Evolutionary conservation across 2,113 vertebrate species (phyloP).

Genomic region (Miniopterus natalensis): DNA sequence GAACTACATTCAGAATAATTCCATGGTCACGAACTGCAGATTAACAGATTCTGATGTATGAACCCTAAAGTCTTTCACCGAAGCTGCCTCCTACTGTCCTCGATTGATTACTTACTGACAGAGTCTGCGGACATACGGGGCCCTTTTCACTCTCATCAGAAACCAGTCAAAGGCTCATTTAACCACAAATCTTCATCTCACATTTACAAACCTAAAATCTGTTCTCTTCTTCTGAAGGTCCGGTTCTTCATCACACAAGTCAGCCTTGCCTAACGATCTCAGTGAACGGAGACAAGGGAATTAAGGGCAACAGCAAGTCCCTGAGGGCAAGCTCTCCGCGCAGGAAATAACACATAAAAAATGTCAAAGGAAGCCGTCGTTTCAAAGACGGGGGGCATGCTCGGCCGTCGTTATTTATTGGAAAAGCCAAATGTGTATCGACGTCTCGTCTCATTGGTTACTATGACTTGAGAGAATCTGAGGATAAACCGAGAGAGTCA

Average conservation of each 20-base stretch:
- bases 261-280: not conserved
- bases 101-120: not conserved
- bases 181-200: not conserved
- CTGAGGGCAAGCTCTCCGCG: not conserved
- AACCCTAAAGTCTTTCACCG: not conserved
- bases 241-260: not conserved
- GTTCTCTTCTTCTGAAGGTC: not conserved
- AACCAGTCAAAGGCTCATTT: not conserved
- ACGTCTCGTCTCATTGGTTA: constrained; percentile 10
- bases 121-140: not conserved
- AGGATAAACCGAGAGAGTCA: constrained; percentile 70
- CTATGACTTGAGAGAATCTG: constrained; percentile 27
- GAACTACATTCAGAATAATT: not conserved
- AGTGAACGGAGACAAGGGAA: not conserved
- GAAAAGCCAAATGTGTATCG: constrained; percentile 34
- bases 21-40: not conserved
- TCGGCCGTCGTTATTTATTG: constrained; percentile 61
- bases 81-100: not conserved
- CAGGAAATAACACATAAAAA: constrained; percentile 14
- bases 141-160: not conserved
- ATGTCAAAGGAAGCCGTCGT: not conserved
- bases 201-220: not conserved
- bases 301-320: not conserved
- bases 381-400: constrained; percentile 45
- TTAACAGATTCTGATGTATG: not conserved